Conservation (phyloP, 2,888 invertebrate species). For the Leptura quadrifasciata region DNA sequence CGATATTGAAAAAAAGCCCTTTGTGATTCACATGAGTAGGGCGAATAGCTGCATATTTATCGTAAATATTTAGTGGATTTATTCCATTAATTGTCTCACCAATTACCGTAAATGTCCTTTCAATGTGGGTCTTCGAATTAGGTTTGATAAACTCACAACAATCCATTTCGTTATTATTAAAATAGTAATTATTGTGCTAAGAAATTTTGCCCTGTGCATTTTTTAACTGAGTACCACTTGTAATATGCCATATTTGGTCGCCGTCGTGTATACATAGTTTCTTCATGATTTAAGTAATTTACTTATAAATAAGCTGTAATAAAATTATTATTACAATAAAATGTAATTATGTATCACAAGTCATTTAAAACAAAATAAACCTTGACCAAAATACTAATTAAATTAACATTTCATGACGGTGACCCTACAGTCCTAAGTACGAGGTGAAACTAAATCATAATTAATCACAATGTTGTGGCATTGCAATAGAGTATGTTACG, state of each 20-base stretch:
- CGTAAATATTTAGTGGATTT: too few relatives aligned
- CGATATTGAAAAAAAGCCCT: too few relatives aligned
- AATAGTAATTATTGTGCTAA: too few relatives aligned
- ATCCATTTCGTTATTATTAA: too few relatives aligned
- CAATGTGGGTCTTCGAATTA: too few relatives aligned
- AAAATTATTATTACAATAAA: constrained; percentile 38
- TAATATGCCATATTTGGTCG: neutral
- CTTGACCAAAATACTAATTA: constrained; percentile 50
- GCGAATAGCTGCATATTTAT: too few relatives aligned
- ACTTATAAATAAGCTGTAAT: neutral
- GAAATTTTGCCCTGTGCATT: too few relatives aligned
- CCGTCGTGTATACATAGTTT: neutral
- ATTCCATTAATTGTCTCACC: too few relatives aligned
- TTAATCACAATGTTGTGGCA: constrained; percentile 18
- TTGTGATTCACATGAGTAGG: too few relatives aligned
- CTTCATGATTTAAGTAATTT: neutral
- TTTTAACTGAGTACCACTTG: too few relatives aligned
- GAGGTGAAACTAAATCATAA: constrained; percentile 36
- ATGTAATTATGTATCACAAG: constrained; percentile 34
- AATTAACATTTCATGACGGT: constrained; percentile 33
- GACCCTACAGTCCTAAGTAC: constrained; percentile 37
- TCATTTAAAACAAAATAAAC: constrained; percentile 49
- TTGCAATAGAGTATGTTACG: neutral
- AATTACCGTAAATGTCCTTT: too few relatives aligned
- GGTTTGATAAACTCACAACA: too few relatives aligned